Percentiles rank a stretch among this genome's conserved stretches.
phyloP scores from a whole-genome alignment of 2,888 invertebrate species.

The Malthinus seriepunctatus region DNA sequence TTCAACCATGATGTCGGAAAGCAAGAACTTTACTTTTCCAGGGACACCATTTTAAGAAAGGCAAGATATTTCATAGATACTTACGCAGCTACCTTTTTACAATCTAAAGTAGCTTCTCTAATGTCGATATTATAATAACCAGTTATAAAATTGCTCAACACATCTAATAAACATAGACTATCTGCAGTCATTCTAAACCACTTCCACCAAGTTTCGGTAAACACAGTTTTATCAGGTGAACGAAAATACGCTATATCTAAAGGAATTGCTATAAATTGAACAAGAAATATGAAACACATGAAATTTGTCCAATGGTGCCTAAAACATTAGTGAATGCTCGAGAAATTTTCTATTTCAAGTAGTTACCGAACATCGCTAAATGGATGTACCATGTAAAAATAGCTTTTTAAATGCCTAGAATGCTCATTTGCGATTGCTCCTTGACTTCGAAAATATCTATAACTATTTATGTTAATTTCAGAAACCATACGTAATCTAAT shows the following conservation, averaged over 20 bases:
- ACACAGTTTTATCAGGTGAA: background rate
- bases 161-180: constrained; percentile 44
- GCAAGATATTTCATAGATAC: background rate
- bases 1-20: no score
- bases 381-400: constrained; percentile 51
- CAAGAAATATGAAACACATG: constrained; percentile 44
- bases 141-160: constrained; percentile 48
- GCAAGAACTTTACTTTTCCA: no score
- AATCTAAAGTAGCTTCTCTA: constrained; percentile 43
- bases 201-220: constrained; percentile 24
- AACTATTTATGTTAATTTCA: constrained; percentile 43
- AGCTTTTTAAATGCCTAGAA: constrained; percentile 44
- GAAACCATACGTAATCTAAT: constrained; percentile 42
- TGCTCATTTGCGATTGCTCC: constrained; percentile 49
- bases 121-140: constrained; percentile 47
- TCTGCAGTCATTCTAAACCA: constrained; percentile 41
- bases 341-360: background rate
- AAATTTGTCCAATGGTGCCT: constrained; percentile 49
- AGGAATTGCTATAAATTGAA: constrained; percentile 44
- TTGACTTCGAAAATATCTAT: constrained; percentile 47
- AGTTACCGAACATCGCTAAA: constrained; percentile 49
- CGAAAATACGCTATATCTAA: constrained; percentile 46
- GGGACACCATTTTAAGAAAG: no score
- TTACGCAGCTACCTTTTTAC: constrained; percentile 28
- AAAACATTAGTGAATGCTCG: constrained; percentile 10